These are phyloP conservation scores for Gambusia affinis DNA, from an alignment of 2,113 vertebrate species.

Conservation along the genomic window DNA sequence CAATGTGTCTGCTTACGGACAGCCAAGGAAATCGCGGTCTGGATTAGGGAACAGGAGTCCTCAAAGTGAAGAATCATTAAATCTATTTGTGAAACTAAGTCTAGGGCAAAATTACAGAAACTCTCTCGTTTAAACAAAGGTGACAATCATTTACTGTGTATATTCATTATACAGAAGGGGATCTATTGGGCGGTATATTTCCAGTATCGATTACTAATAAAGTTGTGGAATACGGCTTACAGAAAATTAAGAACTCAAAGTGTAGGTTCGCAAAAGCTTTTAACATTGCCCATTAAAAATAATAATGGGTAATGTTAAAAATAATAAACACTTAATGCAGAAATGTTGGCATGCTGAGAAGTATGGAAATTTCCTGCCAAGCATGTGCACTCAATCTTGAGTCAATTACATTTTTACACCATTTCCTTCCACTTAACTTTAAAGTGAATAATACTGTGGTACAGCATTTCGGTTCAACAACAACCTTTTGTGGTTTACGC, in stretches of 20 bases:
- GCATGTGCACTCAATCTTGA: not conserved
- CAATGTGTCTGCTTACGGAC: conserved; percentile 7
- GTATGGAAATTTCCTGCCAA: not conserved
- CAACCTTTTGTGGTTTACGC: too few relatives aligned
- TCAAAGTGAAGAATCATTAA: not conserved
- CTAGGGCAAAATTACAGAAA: too few relatives aligned
- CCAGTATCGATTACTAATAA: too few relatives aligned
- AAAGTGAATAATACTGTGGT: not conserved
- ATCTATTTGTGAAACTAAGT: too few relatives aligned
- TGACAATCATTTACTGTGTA: too few relatives aligned
- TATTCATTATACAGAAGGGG: too few relatives aligned
- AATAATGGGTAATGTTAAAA: not conserved
- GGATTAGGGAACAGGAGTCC: not conserved
- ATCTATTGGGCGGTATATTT: too few relatives aligned
- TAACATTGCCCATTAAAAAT: not conserved
- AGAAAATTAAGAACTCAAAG: too few relatives aligned
- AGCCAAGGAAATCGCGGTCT: conserved; percentile 9
- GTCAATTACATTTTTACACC: not conserved
- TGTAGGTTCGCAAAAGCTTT: not conserved
- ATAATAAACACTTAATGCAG: not conserved
- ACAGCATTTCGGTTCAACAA: not conserved
- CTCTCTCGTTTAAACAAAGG: too few relatives aligned
- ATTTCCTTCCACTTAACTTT: not conserved
- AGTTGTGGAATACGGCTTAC: too few relatives aligned
- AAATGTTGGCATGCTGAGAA: not conserved